These are phyloP conservation scores for Acanthosepion esculentum DNA, from an alignment of 2,888 invertebrate species.

Conservation along the genomic window DNA sequence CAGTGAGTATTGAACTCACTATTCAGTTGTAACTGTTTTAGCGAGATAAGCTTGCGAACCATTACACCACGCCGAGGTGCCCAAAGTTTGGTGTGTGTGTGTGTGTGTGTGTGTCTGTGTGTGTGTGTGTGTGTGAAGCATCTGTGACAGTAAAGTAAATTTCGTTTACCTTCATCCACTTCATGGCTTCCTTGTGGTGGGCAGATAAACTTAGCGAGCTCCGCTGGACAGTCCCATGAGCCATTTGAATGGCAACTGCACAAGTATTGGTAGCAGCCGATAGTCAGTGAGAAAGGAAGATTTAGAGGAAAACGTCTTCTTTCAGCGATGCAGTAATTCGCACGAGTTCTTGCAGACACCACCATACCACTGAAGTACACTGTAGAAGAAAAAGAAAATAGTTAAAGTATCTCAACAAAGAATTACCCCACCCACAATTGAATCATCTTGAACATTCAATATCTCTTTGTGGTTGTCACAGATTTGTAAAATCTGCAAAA, in stretches of 20 bases:
- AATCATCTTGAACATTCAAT: too few relatives aligned
- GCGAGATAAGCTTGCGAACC: too few relatives aligned
- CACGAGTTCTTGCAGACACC: background rate
- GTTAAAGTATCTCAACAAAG: too few relatives aligned
- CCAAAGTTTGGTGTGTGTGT: too few relatives aligned
- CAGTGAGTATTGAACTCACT: too few relatives aligned
- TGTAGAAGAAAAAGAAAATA: background rate
- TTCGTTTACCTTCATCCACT: background rate
- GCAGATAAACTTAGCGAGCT: conserved; percentile 40
- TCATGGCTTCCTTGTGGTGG: background rate
- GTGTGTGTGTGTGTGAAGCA: background rate
- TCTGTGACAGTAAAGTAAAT: background rate
- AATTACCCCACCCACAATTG: too few relatives aligned
- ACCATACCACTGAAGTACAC: background rate
- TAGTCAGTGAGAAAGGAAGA: conserved; percentile 55
- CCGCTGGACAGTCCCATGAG: conserved; percentile 60
- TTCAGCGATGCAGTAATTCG: background rate
- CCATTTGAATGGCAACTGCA: conserved; percentile 65
- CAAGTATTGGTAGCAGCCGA: conserved; percentile 60
- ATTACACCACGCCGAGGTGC: too few relatives aligned
- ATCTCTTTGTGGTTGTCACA: too few relatives aligned
- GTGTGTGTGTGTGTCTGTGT: background rate
- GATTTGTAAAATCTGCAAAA: too few relatives aligned
- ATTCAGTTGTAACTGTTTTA: too few relatives aligned
- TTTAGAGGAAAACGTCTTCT: background rate